Evolutionary conservation across 1,140 invertebrate species (phyloP).

Genomic region (Drosophila erecta): DNA sequence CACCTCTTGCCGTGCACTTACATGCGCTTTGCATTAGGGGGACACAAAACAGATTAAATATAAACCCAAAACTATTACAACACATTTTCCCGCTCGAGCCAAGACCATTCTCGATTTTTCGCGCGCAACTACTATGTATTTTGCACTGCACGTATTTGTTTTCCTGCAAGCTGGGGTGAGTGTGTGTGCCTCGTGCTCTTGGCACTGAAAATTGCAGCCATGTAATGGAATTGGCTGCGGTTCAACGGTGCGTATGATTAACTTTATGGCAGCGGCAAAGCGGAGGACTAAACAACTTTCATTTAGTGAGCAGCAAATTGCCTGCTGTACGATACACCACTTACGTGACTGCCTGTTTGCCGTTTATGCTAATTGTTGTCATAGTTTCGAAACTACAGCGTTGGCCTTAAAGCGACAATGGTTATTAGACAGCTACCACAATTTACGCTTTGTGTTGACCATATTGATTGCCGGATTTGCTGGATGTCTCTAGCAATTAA

Average conservation of each 20-base stretch:
- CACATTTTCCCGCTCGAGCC: conserved; percentile 45
- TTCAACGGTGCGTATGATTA: conserved; percentile 65
- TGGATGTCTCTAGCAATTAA: conserved; percentile 35
- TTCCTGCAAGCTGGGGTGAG: not conserved
- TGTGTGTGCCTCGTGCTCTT: conserved; percentile 17
- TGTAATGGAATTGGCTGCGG: conserved; percentile 51
- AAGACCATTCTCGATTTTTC: conserved; percentile 34
- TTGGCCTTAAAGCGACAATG: conserved; percentile 8
- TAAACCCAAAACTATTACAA: conserved; percentile 38
- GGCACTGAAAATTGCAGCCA: conserved; percentile 40
- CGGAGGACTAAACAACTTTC: conserved; percentile 23
- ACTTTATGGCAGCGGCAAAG: conserved; percentile 24
- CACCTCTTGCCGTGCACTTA: conserved; percentile 15
- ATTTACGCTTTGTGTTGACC: conserved; percentile 26
- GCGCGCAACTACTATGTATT: conserved; percentile 25
- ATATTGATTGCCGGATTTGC: conserved; percentile 37
- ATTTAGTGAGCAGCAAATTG: conserved; percentile 21
- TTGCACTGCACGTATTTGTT: conserved; percentile 23
- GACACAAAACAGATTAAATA: conserved; percentile 27
- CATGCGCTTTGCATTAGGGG: conserved; percentile 26
- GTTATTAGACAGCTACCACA: conserved; percentile 34
- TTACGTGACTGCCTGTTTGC: conserved; percentile 11
- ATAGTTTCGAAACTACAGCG: conserved; percentile 19
- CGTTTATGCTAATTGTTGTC: conserved; percentile 44
- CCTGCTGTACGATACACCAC: conserved; percentile 2